Percentiles rank a stretch among this genome's conserved stretches.
phyloP scores from a whole-genome alignment of 1,140 invertebrate species.

The Papilio aristodemus region DNA sequence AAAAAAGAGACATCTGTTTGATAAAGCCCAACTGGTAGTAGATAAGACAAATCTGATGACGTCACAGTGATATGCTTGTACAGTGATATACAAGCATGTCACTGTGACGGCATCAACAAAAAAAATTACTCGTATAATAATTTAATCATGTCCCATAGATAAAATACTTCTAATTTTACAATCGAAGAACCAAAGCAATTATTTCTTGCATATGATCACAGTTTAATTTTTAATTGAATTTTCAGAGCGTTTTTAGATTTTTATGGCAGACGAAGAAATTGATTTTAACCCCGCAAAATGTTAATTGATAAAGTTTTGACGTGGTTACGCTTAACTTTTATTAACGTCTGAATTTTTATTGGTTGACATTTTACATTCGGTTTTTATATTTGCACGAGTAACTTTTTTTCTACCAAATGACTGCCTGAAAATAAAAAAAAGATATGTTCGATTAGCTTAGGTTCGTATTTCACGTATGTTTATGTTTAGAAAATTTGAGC shows the following conservation, averaged over 20 bases:
- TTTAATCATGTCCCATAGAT: too few species aligned
- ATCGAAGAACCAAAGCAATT: background rate
- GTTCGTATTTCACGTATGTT: too few species aligned
- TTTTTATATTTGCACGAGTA: too few species aligned
- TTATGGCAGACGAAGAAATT: constrained; percentile 2
- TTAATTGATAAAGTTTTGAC: constrained; percentile 10
- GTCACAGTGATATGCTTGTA: too few species aligned
- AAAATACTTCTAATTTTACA: background rate
- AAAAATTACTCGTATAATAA: too few species aligned
- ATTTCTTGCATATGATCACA: background rate
- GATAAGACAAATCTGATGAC: too few species aligned
- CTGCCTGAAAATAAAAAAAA: background rate
- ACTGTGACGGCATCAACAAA: too few species aligned
- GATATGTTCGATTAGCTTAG: too few species aligned
- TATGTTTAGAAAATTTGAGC: too few species aligned
- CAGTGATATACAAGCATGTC: too few species aligned
- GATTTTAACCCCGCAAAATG: background rate
- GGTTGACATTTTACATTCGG: background rate
- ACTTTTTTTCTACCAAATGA: background rate
- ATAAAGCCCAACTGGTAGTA: too few species aligned
- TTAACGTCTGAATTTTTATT: constrained; percentile 9
- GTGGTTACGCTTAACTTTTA: background rate
- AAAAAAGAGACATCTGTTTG: too few species aligned
- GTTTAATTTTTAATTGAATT: constrained; percentile 1
- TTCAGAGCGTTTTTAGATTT: background rate